phyloP scores from a whole-genome alignment of 2,113 vertebrate species.

The Otolemur garnettii region DNA sequence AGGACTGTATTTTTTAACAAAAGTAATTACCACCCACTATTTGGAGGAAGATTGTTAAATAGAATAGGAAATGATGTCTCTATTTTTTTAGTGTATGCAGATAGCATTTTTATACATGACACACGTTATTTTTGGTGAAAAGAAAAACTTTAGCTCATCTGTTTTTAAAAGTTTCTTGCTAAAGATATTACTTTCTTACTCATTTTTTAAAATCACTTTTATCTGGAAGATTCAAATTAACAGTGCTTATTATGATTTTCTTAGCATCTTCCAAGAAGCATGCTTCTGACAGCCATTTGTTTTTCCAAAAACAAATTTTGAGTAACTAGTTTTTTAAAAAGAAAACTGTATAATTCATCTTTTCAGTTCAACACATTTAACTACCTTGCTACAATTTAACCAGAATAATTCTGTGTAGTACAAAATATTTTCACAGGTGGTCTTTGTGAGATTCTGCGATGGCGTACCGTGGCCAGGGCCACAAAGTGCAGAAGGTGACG shows the following conservation, averaged over 20 bases:
- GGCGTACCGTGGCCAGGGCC: no score
- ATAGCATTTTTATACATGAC: background rate
- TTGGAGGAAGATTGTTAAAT: background rate
- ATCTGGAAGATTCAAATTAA: slow-evolving; percentile 11
- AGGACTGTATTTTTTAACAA: background rate
- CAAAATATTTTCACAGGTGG: background rate
- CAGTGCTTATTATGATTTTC: background rate
- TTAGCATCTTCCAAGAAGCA: background rate
- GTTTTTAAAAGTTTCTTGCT: slow-evolving; percentile 36
- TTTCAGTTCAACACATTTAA: background rate
- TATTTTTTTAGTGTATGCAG: background rate
- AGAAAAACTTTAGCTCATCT: slow-evolving; percentile 17
- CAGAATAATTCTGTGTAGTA: background rate
- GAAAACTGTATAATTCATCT: slow-evolving; percentile 2
- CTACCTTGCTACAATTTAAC: background rate
- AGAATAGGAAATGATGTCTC: background rate
- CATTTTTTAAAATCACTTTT: background rate
- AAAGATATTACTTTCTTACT: slow-evolving; percentile 40
- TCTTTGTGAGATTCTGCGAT: no score
- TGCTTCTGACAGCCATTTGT: background rate
- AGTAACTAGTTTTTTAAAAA: background rate
- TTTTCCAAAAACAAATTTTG: background rate
- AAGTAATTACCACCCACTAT: background rate
- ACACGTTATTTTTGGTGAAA: background rate
- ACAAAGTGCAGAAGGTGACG: no score